Percentiles rank a stretch among this genome's conserved stretches.
These are phyloP conservation scores for Sitta carolinensis DNA, from an alignment of 2,797 vertebrate genomes.

Conservation along the genomic window DNA sequence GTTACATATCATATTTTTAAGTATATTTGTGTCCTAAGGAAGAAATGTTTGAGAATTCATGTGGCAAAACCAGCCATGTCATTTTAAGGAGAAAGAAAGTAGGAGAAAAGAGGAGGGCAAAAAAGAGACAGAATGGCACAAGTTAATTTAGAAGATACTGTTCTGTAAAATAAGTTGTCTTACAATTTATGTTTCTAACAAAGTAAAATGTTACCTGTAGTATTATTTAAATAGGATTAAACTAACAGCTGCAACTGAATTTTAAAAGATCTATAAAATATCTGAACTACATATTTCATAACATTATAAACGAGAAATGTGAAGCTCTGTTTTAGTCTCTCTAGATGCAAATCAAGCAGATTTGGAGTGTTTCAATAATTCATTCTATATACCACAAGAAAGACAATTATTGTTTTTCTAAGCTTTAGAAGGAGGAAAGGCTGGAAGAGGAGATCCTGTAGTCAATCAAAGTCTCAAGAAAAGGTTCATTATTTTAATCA, in stretches of 20 bases:
- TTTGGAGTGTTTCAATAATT: neutral
- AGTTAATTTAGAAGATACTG: neutral
- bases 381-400: neutral
- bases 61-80: neutral
- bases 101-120: neutral
- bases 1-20: neutral
- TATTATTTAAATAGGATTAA: neutral
- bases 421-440: neutral
- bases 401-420: neutral
- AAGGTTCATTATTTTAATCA: constrained; percentile 15
- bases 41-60: neutral
- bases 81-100: neutral
- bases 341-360: neutral
- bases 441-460: neutral
- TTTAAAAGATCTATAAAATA: neutral
- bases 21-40: neutral
- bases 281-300: neutral
- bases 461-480: neutral
- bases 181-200: neutral
- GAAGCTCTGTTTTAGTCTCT: neutral
- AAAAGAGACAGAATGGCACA: neutral
- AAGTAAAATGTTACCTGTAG: neutral
- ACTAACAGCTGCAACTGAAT: neutral
- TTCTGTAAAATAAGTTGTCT: neutral
- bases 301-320: neutral